Percentiles rank a stretch among this genome's conserved stretches.
phyloP scores from a whole-genome alignment of 2,888 invertebrate genomes.

The Phaedon cochleariae region DNA sequence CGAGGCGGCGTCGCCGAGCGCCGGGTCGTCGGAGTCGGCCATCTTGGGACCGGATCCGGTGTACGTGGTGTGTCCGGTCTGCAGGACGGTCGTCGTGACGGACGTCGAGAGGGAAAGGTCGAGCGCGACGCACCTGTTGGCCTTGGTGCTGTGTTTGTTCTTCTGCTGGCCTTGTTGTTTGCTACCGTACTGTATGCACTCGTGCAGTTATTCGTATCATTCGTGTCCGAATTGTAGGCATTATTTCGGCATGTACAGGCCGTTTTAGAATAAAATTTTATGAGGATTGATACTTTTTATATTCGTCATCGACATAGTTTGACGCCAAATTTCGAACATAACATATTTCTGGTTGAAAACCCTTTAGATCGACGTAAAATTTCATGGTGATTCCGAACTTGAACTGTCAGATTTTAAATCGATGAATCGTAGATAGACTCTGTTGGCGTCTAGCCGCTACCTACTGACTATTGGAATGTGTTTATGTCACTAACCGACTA shows the following conservation, averaged over 20 bases:
- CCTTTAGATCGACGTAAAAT: too few relatives aligned
- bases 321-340: too few relatives aligned
- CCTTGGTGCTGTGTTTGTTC: conserved; percentile 57
- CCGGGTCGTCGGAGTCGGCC: conserved; percentile 40
- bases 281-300: too few relatives aligned
- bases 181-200: conserved; percentile 58
- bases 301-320: too few relatives aligned
- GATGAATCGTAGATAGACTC: too few relatives aligned
- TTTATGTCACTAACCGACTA: too few relatives aligned
- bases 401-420: too few relatives aligned
- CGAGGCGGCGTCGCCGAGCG: conserved; percentile 38
- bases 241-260: conserved; percentile 58
- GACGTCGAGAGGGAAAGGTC: conserved; percentile 52
- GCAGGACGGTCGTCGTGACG: conserved; percentile 55
- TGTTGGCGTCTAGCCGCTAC: too few relatives aligned
- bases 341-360: too few relatives aligned
- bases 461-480: too few relatives aligned
- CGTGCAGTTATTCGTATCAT: conserved; percentile 58
- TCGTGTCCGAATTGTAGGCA: conserved; percentile 57
- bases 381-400: too few relatives aligned
- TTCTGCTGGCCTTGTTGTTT: conserved; percentile 61
- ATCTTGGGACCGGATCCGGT: conserved; percentile 57
- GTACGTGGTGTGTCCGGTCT: conserved; percentile 58
- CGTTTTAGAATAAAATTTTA: conserved; percentile 52
- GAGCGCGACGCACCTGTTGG: conserved; percentile 55